Conservation (phyloP, 1,140 invertebrate genomes). For the Drosophila murphyi region DNA sequence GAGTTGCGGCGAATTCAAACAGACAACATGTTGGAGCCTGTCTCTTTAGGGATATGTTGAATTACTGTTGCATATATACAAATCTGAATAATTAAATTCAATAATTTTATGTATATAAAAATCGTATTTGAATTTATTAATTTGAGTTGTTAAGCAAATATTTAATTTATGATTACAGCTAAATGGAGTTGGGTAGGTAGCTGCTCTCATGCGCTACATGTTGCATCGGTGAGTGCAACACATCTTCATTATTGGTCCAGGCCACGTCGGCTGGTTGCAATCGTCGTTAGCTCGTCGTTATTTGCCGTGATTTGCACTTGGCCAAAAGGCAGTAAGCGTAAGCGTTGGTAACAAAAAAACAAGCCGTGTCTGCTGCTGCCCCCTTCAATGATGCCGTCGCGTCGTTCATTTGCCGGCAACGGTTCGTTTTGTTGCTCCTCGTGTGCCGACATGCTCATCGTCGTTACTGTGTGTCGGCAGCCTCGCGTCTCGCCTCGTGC, state of each 20-base stretch:
- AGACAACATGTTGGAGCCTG: slow-evolving; percentile 65
- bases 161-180: background rate
- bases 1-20: slow-evolving; percentile 67
- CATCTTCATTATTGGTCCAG: slow-evolving; percentile 46
- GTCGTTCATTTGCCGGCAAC: slow-evolving; percentile 63
- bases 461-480: slow-evolving; percentile 17
- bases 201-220: slow-evolving; percentile 11
- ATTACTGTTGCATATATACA: slow-evolving; percentile 7
- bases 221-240: slow-evolving; percentile 36
- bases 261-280: slow-evolving; percentile 33
- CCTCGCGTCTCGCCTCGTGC: slow-evolving; percentile 54
- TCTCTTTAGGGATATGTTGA: background rate
- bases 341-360: slow-evolving; percentile 39
- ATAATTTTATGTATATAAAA: background rate
- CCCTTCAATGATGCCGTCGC: slow-evolving; percentile 28
- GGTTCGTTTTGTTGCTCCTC: slow-evolving; percentile 46
- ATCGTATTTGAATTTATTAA: too few species aligned
- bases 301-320: slow-evolving; percentile 57
- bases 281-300: slow-evolving; percentile 42
- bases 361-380: slow-evolving; percentile 29
- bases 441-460: slow-evolving; percentile 38
- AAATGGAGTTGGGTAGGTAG: background rate
- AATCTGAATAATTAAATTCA: background rate
- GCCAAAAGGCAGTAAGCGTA: slow-evolving; percentile 43
- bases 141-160: background rate